phyloP scores from a whole-genome alignment of 2,888 invertebrate species.

The Cremastinae sp. region DNA sequence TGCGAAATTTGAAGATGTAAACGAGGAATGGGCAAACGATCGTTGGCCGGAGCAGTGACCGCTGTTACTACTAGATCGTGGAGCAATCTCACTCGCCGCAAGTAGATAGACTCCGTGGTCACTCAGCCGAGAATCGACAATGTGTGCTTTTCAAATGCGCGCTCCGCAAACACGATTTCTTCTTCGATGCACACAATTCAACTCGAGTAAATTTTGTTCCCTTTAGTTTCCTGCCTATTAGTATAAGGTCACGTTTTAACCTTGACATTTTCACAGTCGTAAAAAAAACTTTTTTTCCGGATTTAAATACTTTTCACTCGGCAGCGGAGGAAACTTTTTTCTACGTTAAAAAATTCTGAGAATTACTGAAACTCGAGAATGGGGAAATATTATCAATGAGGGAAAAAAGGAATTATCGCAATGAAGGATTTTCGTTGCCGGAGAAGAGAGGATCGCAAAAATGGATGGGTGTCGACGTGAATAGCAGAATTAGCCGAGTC shows the following conservation, averaged over 20 bases:
- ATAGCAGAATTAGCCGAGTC: slow-evolving; percentile 75
- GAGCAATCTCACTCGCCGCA: slow-evolving; percentile 32
- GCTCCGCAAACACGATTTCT: background rate
- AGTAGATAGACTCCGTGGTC: slow-evolving; percentile 51
- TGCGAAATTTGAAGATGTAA: background rate
- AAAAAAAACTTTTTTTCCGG: no score
- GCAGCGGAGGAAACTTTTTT: no score
- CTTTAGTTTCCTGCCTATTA: slow-evolving; percentile 7
- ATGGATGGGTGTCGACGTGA: slow-evolving; percentile 56
- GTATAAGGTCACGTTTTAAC: slow-evolving; percentile 7
- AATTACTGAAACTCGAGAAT: no score
- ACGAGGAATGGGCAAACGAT: slow-evolving; percentile 10
- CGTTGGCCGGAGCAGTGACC: slow-evolving; percentile 58
- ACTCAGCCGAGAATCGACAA: slow-evolving; percentile 39
- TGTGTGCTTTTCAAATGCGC: background rate
- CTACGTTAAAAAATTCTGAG: no score
- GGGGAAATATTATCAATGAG: no score
- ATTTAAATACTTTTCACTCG: no score
- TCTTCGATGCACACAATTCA: slow-evolving; percentile 19
- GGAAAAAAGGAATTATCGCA: no score
- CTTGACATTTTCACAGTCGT: slow-evolving; percentile 39
- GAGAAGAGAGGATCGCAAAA: slow-evolving; percentile 51
- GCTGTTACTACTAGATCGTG: slow-evolving; percentile 54
- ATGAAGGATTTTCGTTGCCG: no score
- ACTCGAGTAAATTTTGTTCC: slow-evolving; percentile 12